Evolutionary conservation across 2,888 invertebrate species (phyloP).

Genomic region (Scaptomyza cyrtandrae): DNA sequence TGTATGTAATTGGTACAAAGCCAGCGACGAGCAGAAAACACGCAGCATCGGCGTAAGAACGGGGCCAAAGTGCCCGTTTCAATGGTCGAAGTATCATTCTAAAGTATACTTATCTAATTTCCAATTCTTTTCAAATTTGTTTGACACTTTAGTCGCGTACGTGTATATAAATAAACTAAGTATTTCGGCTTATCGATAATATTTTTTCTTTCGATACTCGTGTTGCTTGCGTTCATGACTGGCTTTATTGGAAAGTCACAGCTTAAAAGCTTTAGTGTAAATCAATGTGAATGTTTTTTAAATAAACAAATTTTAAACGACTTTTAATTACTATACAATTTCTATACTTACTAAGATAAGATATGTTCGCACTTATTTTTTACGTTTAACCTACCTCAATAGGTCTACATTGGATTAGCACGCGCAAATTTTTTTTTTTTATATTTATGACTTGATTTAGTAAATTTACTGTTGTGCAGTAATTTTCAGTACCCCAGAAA

Average conservation of each 20-base stretch:
- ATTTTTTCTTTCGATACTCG: neutral
- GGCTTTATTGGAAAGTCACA: no score
- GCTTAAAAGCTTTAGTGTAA: no score
- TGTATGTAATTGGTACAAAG: slow-evolving; percentile 81
- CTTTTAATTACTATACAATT: no score
- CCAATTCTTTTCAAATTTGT: slow-evolving; percentile 12
- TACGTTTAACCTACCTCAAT: neutral
- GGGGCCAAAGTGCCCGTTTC: slow-evolving; percentile 59
- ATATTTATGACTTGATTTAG: no score
- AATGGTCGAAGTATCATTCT: slow-evolving; percentile 69
- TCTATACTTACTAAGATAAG: no score
- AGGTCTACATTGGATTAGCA: no score
- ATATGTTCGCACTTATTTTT: neutral
- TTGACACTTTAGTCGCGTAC: slow-evolving; percentile 2
- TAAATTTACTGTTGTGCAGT: neutral
- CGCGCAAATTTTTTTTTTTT: no score
- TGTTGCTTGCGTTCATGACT: neutral
- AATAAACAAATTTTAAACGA: no score
- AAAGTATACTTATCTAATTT: slow-evolving; percentile 19
- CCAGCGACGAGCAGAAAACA: slow-evolving; percentile 75
- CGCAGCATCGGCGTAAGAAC: slow-evolving; percentile 71
- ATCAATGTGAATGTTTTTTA: no score
- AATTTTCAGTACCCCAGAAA: neutral
- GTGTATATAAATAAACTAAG: slow-evolving; percentile 2
- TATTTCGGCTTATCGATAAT: slow-evolving; percentile 2